phyloP scores from a whole-genome alignment of 1,140 invertebrate genomes.

The Drosophila sturtevanti region DNA sequence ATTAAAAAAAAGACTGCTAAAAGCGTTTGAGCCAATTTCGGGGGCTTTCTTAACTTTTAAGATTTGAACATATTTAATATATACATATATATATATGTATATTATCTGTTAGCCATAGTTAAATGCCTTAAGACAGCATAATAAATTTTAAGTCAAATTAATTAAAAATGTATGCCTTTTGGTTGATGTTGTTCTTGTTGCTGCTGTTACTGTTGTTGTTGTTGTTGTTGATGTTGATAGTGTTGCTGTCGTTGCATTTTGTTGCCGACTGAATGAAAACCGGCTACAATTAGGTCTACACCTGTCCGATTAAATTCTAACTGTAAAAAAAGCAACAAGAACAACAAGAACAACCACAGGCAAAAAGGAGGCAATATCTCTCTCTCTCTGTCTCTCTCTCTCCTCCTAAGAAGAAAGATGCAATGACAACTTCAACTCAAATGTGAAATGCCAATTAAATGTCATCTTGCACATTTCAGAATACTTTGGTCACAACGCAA shows the following conservation, averaged over 20 bases:
- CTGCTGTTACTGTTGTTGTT: constrained; percentile 36
- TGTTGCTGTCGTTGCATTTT: constrained; percentile 15
- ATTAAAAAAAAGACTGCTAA: constrained; percentile 31
- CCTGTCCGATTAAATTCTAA: constrained; percentile 68
- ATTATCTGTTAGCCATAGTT: constrained; percentile 48
- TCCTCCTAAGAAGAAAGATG: too few species aligned
- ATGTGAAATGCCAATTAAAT: constrained; percentile 43
- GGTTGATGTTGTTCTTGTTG: constrained; percentile 47
- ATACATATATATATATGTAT: too few species aligned
- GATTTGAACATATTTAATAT: constrained; percentile 36
- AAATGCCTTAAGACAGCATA: constrained; percentile 42
- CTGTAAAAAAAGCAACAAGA: constrained; percentile 63
- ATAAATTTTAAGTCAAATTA: constrained; percentile 66
- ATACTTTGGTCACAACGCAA: constrained; percentile 74
- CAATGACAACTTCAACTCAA: constrained; percentile 51
- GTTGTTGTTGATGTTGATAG: constrained; percentile 16
- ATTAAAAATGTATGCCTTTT: constrained; percentile 39
- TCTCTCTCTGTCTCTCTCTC: constrained; percentile 38
- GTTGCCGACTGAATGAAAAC: constrained; percentile 30
- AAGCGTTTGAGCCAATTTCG: constrained; percentile 31
- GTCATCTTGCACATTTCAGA: constrained; percentile 23
- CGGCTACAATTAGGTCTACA: constrained; percentile 44
- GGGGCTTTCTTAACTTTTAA: constrained; percentile 20
- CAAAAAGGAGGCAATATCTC: constrained; percentile 34
- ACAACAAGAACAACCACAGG: constrained; percentile 11